These are phyloP conservation scores for Dendroctonus valens DNA, from an alignment of 1,140 invertebrate genomes.

Conservation along the genomic window DNA sequence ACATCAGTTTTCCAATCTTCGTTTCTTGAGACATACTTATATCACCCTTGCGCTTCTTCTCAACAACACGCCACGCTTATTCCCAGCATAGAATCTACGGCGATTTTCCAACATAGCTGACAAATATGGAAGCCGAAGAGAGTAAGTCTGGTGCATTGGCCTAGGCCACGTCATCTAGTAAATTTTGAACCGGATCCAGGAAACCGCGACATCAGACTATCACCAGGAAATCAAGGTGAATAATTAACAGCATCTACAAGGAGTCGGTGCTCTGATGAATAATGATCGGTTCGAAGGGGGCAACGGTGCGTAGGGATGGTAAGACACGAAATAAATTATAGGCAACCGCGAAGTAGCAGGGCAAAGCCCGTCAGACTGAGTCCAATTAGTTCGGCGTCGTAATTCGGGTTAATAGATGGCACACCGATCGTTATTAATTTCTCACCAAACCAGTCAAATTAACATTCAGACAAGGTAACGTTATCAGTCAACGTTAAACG, in stretches of 20 bases:
- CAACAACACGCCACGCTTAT: too few relatives aligned
- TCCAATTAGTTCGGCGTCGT: constrained; percentile 40
- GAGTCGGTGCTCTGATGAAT: constrained; percentile 26
- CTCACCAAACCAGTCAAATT: constrained; percentile 28
- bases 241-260: constrained; percentile 16
- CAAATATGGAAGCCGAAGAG: too few relatives aligned
- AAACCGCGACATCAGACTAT: not conserved
- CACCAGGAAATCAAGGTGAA: constrained; percentile 18
- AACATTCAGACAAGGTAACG: constrained; percentile 17
- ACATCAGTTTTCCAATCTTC: too few relatives aligned
- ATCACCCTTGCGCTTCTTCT: too few relatives aligned
- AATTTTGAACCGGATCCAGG: not conserved
- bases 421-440: constrained; percentile 44
- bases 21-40: too few relatives aligned
- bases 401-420: constrained; percentile 43
- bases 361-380: constrained; percentile 29
- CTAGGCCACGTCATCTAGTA: too few relatives aligned
- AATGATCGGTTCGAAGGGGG: constrained; percentile 32
- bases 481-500: not conserved
- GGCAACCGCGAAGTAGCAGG: constrained; percentile 33
- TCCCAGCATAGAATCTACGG: too few relatives aligned
- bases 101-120: too few relatives aligned
- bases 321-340: constrained; percentile 36
- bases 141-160: too few relatives aligned
- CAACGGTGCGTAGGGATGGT: constrained; percentile 29